Conservation (phyloP, 2,888 invertebrate species). For the Glaucopsyche alexis region DNA sequence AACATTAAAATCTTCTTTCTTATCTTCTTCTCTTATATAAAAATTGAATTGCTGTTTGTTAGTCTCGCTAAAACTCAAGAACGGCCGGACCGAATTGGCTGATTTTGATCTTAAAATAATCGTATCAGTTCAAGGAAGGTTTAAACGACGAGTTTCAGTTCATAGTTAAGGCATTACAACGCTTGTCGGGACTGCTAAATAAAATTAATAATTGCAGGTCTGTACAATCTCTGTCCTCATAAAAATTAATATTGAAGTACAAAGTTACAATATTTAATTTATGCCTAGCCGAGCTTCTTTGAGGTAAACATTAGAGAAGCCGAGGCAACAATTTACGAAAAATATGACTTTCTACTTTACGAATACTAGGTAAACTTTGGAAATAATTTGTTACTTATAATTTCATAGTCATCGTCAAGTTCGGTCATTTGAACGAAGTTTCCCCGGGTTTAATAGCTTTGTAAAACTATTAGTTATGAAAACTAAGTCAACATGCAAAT, state of each 20-base stretch:
- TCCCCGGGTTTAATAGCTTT: conserved; percentile 60
- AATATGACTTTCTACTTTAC: conserved; percentile 40
- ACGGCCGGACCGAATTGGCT: too few relatives aligned
- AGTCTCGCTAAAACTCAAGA: too few relatives aligned
- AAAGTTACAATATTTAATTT: conserved; percentile 21
- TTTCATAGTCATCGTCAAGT: conserved; percentile 60
- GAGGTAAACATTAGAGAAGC: not conserved
- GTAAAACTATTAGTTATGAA: conserved; percentile 68
- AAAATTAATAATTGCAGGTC: not conserved
- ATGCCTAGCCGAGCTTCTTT: not conserved
- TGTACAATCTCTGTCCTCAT: not conserved
- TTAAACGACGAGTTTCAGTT: too few relatives aligned
- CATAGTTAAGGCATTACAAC: too few relatives aligned
- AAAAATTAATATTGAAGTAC: conserved; percentile 1
- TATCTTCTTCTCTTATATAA: too few relatives aligned
- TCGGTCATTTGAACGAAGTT: conserved; percentile 59
- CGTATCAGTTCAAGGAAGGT: too few relatives aligned
- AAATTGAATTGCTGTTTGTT: too few relatives aligned
- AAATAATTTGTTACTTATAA: conserved; percentile 60
- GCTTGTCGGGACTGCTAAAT: too few relatives aligned
- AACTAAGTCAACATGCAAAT: conserved; percentile 75
- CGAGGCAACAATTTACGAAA: conserved; percentile 35
- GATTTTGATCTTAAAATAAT: too few relatives aligned
- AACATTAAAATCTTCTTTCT: not conserved
- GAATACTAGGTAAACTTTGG: conserved; percentile 50